A percentile compares a stretch with the other conserved stretches of the same genome.
Conservation (phyloP, 2,113 vertebrate species). For the Ciconia stormi region DNA sequence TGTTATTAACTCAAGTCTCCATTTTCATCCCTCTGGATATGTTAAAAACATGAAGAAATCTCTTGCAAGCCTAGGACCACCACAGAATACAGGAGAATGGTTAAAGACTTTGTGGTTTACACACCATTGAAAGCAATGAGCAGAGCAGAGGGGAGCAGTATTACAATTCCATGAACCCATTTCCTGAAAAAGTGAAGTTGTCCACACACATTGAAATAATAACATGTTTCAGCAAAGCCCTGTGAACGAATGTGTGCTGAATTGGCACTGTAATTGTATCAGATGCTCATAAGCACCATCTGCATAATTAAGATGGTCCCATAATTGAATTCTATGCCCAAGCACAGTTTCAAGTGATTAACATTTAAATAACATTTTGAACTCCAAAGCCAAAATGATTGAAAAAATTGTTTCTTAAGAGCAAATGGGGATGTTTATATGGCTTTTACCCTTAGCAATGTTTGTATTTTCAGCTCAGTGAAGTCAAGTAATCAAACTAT, state of each 20-base stretch:
- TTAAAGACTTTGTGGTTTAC: background rate
- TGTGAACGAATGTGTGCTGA: slow-evolving; percentile 15
- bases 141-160: background rate
- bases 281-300: slow-evolving; percentile 58
- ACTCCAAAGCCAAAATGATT: slow-evolving; percentile 31
- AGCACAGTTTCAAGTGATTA: slow-evolving; percentile 64
- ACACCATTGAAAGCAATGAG: background rate
- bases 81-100: background rate
- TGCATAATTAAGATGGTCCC: slow-evolving; percentile 61
- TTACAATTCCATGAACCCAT: background rate
- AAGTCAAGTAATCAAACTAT: slow-evolving; percentile 26
- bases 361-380: slow-evolving; percentile 62
- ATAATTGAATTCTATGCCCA: slow-evolving; percentile 61
- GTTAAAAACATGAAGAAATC: slow-evolving; percentile 22
- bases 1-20: slow-evolving; percentile 41
- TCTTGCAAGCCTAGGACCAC: slow-evolving; percentile 2
- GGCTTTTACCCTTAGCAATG: background rate
- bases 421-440: slow-evolving; percentile 12
- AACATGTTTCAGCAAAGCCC: slow-evolving; percentile 9
- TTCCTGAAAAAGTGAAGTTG: slow-evolving; percentile 11
- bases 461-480: slow-evolving; percentile 14
- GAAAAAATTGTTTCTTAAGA: slow-evolving; percentile 29
- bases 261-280: slow-evolving; percentile 46
- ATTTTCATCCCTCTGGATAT: slow-evolving; percentile 41
- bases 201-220: slow-evolving; percentile 20